Conservation (phyloP, 2,113 vertebrate species). For the Psittacula cyanocephala region DNA sequence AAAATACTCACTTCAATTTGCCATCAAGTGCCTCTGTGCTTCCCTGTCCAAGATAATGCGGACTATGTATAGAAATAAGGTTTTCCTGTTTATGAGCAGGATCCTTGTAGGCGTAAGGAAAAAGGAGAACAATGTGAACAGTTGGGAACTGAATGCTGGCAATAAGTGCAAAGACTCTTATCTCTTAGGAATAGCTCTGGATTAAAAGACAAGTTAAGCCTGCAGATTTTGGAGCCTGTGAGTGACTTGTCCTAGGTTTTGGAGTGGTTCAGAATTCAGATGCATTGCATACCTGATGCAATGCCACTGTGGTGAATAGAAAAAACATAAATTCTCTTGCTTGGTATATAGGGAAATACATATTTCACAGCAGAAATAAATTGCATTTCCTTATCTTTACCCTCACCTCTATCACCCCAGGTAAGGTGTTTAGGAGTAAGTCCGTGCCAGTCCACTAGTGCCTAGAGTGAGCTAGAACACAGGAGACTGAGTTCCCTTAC, state of each 20-base stretch:
- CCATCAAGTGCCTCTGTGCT: not conserved
- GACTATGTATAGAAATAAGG: fast-evolving
- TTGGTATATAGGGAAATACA: not conserved
- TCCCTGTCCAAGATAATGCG: not conserved
- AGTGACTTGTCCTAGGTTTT: not conserved
- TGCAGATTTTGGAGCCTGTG: not conserved
- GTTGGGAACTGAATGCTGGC: not conserved
- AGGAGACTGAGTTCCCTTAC: not conserved
- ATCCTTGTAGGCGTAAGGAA: not conserved
- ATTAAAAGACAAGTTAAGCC: not conserved
- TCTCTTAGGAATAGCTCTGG: not conserved
- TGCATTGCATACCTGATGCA: not conserved
- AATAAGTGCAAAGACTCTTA: not conserved
- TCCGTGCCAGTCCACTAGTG: not conserved
- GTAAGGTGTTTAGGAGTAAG: not conserved
- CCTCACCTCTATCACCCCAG: not conserved
- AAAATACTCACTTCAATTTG: not conserved
- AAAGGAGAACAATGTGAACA: not conserved
- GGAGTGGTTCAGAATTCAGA: not conserved
- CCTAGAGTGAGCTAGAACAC: not conserved
- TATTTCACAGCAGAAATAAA: not conserved
- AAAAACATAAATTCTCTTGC: not conserved
- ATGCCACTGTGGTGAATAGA: not conserved
- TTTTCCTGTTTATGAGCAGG: not conserved
- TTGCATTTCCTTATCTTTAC: not conserved